Evolutionary conservation across 2,888 invertebrate species (phyloP), one percentile per base, ranked within the genome.

Genomic region (Amiota mariae): DNA sequence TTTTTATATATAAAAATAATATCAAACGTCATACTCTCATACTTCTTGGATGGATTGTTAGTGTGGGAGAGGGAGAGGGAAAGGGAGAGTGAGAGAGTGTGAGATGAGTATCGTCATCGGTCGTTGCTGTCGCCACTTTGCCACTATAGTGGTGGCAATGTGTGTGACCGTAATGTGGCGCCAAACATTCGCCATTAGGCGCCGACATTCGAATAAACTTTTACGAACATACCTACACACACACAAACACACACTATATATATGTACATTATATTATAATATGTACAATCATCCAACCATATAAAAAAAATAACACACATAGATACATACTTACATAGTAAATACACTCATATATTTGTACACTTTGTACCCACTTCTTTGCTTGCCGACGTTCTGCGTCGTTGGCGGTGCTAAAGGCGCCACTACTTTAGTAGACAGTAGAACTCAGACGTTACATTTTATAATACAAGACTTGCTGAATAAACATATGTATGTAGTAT

Each of bases 181-280:
- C 79, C 79, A 79, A 79, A 74, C 76, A 79, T 36, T 36, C 36
- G 36, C 36, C 36, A 72, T 73, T 72, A 77, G 77, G 79, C 79
- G 79, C 79, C 79, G 72, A 68, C 77, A 71, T 71, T 72, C 73
- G 66, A 76, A 51, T 54, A 70, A 18, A 57, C 70, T 56, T 68
- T 54, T 63, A 63, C 63, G 46, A 36, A 36, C n/a, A n/a, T n/a
- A 36, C 63, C 20, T 63, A 36, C 61, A 63, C 36, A 63, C 15
- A 57, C 20, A 15, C 8, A 1, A 20, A 59, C 59, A 59, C 10
- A 59, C 20, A 36, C 36, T 6, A 36, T 36, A 36, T 36, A 36
- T n/a, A n/a, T n/a, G n/a, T n/a, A n/a, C n/a, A n/a, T n/a, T n/a
- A n/a, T 36, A 36, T 36, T 36, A 36, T 36, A 36, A 36, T 36